Evolutionary conservation across 1,140 invertebrate species (phyloP).

Genomic region (Diuraphis noxia): DNA sequence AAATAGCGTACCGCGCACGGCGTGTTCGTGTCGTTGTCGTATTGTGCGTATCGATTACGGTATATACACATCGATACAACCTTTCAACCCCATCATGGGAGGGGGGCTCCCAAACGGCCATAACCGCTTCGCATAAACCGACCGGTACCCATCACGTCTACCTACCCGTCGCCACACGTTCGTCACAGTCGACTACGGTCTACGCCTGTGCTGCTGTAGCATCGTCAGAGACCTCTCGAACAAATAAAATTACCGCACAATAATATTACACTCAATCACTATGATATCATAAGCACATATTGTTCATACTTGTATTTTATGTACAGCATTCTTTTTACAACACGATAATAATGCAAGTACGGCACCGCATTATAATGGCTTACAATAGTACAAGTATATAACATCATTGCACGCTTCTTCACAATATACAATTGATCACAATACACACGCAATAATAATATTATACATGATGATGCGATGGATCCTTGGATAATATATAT

Average conservation of each 20-base stretch:
- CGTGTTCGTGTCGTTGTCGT: neutral
- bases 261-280: neutral
- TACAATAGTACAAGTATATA: neutral
- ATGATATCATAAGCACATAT: neutral
- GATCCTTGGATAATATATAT: neutral
- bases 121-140: neutral
- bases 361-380: neutral
- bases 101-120: neutral
- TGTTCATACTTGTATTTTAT: neutral
- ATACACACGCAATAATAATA: neutral
- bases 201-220: neutral
- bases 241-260: neutral
- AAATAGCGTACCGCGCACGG: neutral
- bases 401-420: neutral
- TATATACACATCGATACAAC: neutral
- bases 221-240: neutral
- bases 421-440: neutral
- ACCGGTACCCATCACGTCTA: too few species aligned
- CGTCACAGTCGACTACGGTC: neutral
- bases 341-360: neutral
- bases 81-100: neutral
- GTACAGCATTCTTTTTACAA: neutral
- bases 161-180: neutral
- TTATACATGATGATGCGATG: neutral
- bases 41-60: slow-evolving; percentile 14